These are phyloP conservation scores for Bathybates hornii DNA, from an alignment of 2,113 vertebrate genomes.

Conservation along the genomic window DNA sequence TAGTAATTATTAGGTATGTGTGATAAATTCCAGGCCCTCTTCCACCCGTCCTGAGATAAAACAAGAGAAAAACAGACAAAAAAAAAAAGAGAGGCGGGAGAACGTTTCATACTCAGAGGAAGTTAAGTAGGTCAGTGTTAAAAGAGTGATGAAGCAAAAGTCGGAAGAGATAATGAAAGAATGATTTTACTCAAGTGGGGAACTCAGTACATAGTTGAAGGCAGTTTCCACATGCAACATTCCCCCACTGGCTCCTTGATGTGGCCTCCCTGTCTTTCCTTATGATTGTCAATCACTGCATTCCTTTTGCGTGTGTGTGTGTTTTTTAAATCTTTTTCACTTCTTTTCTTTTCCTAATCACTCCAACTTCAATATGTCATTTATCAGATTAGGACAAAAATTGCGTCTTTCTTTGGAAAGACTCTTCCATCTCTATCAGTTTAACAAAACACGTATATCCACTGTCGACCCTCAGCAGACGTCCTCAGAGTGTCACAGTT, in stretches of 20 bases:
- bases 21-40: conserved; percentile 71
- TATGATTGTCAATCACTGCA: neutral
- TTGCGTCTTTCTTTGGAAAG: neutral
- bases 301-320: neutral
- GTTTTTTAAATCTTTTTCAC: neutral
- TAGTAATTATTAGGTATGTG: conserved; percentile 73
- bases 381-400: neutral
- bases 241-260: neutral
- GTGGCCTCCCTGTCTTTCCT: neutral
- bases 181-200: neutral
- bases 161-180: neutral
- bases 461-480: neutral
- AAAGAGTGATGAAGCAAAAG: neutral
- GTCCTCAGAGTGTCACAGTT: neutral
- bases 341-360: neutral
- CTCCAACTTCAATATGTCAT: neutral
- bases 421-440: neutral
- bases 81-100: neutral
- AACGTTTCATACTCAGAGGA: neutral
- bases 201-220: neutral
- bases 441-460: neutral
- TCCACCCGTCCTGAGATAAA: conserved; percentile 34
- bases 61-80: conserved; percentile 8
- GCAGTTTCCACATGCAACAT: neutral
- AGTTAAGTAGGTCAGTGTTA: neutral